Percentiles rank a stretch among this genome's conserved stretches.
Evolutionary conservation across 1,140 invertebrate species (phyloP).

Genomic region (Lutraria rhynchaena): DNA sequence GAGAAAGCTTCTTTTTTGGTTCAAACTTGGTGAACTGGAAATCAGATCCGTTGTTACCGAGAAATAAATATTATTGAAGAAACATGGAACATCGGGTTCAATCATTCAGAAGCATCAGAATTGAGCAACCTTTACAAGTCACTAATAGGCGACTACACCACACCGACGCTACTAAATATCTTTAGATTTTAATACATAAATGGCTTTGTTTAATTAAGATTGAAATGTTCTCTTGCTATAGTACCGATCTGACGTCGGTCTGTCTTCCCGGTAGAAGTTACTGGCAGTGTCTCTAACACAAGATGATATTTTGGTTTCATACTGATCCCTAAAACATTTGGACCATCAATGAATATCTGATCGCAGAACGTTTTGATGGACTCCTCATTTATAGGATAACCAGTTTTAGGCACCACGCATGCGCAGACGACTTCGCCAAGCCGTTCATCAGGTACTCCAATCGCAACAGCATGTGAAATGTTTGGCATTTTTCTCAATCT

Average conservation of each 20-base stretch:
- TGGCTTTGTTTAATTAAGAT: neutral
- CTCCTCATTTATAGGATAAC: neutral
- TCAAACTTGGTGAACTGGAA: no score
- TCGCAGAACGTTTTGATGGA: conserved; percentile 34
- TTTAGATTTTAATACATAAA: no score
- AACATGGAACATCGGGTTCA: no score
- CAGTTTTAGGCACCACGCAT: conserved; percentile 30
- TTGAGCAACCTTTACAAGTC: no score
- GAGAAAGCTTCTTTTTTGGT: no score
- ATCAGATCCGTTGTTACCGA: no score
- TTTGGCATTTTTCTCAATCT: neutral
- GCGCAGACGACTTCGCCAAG: conserved; percentile 36
- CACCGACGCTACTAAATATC: no score
- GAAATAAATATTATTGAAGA: no score
- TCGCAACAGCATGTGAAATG: conserved; percentile 8
- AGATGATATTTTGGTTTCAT: conserved; percentile 24
- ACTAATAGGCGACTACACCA: no score
- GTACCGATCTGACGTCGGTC: neutral
- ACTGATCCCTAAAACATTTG: neutral
- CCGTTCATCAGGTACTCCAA: conserved; percentile 48
- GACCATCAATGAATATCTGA: neutral
- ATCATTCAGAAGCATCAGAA: no score
- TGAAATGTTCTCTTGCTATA: neutral
- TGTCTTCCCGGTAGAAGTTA: conserved; percentile 29
- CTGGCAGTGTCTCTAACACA: conserved; percentile 20